Conservation (phyloP, 1,140 invertebrate species). For the Microplitis mediator region DNA sequence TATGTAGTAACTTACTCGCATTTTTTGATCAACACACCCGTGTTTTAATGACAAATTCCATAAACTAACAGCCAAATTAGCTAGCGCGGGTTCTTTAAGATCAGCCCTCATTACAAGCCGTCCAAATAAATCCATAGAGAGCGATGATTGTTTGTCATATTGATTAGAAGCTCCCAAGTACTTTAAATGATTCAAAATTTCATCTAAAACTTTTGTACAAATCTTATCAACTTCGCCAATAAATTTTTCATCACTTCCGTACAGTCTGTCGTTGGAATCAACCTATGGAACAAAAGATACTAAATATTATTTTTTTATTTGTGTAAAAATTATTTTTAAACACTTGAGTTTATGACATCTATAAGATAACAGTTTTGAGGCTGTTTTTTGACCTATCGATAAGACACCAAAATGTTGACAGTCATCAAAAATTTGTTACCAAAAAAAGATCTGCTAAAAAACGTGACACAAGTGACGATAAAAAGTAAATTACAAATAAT, state of each 20-base stretch:
- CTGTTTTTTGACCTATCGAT: too few relatives aligned
- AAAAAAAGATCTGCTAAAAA: neutral
- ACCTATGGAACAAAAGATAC: slow-evolving; percentile 65
- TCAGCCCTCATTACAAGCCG: slow-evolving; percentile 75
- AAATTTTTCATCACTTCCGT: slow-evolving; percentile 88
- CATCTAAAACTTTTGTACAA: slow-evolving; percentile 76
- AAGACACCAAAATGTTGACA: too few relatives aligned
- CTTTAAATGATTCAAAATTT: slow-evolving; percentile 78
- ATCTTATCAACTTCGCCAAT: slow-evolving; percentile 80
- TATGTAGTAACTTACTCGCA: slow-evolving; percentile 50
- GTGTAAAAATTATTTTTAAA: neutral
- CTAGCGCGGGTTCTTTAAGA: slow-evolving; percentile 66
- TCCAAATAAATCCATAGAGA: slow-evolving; percentile 77
- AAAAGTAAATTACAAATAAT: too few relatives aligned
- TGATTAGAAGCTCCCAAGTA: slow-evolving; percentile 66
- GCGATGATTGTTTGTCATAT: slow-evolving; percentile 68
- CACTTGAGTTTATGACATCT: too few relatives aligned
- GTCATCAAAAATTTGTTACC: too few relatives aligned
- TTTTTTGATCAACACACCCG: slow-evolving; percentile 62
- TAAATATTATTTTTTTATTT: slow-evolving; percentile 27
- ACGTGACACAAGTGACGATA: too few relatives aligned
- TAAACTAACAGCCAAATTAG: slow-evolving; percentile 74
- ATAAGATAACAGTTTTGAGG: too few relatives aligned
- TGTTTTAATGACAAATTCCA: slow-evolving; percentile 78
- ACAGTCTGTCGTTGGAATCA: slow-evolving; percentile 92